Base-by-base conservation (phyloP, 2,888 invertebrate species). In the Baccha elongata region DNA sequence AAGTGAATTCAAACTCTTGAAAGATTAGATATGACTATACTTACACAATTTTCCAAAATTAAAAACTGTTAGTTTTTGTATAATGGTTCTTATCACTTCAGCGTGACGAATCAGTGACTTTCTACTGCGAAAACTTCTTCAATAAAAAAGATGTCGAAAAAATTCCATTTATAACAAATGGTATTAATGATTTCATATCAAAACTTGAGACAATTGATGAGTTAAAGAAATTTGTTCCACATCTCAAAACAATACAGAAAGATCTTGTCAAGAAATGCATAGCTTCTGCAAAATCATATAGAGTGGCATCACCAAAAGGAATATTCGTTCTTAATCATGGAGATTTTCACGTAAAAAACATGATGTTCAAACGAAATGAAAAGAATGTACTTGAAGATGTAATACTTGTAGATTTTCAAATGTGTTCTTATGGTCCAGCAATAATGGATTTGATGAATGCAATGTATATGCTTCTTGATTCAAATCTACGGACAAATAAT, bases 341-440 rank as follows among this genome's bases (percentile, higher is more conserved):
- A 0, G 88, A 88, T 62, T 87, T 89, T 29, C 88, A 88, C 62
- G 23, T 79, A 6, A 86, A 86, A 23, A 88, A 88, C 21, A 60
- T 89, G 23, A 87, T 88, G 88, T 86, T 87, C n/a, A 87, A 86
- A 37, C 13, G 35, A 7, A 64, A 64, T 35, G 23, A 21, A 10
- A 13, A 46, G 1, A 35, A 19, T 10, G 29, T 37, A 35, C 19
- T 50, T 7, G 35, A 48, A 19, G 64, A 64, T 37, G 23, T 64
- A 44, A 44, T 48, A 23, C 29, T 58, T 1, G 42, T 88, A 5
- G 89, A 88, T 55, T 88, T 85, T 21, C 89, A 88, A 68, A 78
- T 88, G 21, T 68, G 86, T 32, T 85, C 85, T 44, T 58, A 86
- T 21, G 87, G 85, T 2, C 86, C 89, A 0, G 71, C 85, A 46